Percentiles rank a stretch among this genome's conserved stretches.
Evolutionary conservation across 2,113 vertebrate species (phyloP).

Genomic region (Psilopsiagon aymara): DNA sequence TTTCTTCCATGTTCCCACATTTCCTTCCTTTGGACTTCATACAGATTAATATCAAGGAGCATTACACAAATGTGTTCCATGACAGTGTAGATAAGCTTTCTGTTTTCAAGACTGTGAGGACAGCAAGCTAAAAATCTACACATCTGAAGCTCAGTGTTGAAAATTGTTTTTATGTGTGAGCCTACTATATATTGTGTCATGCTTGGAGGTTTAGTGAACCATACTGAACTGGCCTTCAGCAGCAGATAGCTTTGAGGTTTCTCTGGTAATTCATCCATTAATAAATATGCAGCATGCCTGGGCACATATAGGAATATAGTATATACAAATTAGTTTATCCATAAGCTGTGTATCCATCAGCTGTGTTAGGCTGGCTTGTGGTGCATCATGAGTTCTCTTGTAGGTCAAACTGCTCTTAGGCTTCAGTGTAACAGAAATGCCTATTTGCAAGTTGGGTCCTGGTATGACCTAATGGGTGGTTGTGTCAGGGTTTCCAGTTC

Average conservation of each 20-base stretch:
- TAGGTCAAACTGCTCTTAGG: neutral
- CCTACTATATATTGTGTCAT: fast-evolving
- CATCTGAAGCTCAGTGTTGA: neutral
- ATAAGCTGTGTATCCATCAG: neutral
- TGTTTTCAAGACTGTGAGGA: neutral
- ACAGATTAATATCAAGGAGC: neutral
- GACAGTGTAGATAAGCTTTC: neutral
- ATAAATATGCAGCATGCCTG: neutral
- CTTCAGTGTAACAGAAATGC: neutral
- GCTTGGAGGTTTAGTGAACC: neutral
- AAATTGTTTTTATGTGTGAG: neutral
- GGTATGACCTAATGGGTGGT: neutral
- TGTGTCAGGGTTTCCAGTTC: neutral
- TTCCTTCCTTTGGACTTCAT: neutral
- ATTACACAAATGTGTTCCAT: neutral
- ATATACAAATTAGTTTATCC: neutral
- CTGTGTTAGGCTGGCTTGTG: neutral
- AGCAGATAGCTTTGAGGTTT: neutral
- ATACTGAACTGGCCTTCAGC: neutral
- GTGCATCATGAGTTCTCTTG: neutral
- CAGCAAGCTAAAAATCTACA: neutral
- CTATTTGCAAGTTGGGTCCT: neutral
- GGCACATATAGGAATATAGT: neutral
- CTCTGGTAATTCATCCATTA: neutral
- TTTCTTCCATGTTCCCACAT: neutral